Evolutionary conservation across 53 echinoderm and acorn worm species (phyloP), one percentile per base, ranked within the genome.

Genomic region (Echinarachnius parma): DNA sequence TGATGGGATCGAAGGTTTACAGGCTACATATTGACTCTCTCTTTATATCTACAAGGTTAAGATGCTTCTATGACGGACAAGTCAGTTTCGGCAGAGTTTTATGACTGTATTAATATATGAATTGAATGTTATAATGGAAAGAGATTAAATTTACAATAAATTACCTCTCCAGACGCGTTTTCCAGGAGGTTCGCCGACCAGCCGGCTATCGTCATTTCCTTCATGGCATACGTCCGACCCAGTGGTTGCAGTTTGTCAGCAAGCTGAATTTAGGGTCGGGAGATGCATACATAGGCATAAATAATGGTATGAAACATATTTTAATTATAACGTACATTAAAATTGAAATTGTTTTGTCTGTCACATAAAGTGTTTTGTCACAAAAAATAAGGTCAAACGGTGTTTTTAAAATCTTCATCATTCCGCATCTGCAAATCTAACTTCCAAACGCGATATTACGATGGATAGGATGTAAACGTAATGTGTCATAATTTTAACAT

Each of bases 121-220:
- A 8, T 42, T 42, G 8, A 8, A 42, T 14, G 8, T 42, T 42
- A 14, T 9, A 42, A 42, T 8, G 8, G 14, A 8, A 42, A 42
- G 14, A 42, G 14, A 14, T 42, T 42, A 42, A 42, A 42, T 18
- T 34, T 7, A 34, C 0, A 59, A 31, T 5, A 31, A 59, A 62
- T 39, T 53, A 92, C 92, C 82, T 92, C 87, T 58, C 92, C 92
- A 7, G 87, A 80, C 25, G 92, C 84, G 61, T 92, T 92, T 61
- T 78, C 81, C 31, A 92, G 42, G 4, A 92, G 88, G 63, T 92
- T 92, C 26, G 84, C 76, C 9, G 92, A 92, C 92, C 92, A 92
- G 22, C 92, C 92, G 20, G 88, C 88, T 20, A 92, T 92, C 59
- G 78, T 92, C 52, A 92, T 88, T 49, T 88, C 78, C 36, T 92